phyloP scores from a whole-genome alignment of 2,113 vertebrate species.

The Ginglymostoma cirratum region DNA sequence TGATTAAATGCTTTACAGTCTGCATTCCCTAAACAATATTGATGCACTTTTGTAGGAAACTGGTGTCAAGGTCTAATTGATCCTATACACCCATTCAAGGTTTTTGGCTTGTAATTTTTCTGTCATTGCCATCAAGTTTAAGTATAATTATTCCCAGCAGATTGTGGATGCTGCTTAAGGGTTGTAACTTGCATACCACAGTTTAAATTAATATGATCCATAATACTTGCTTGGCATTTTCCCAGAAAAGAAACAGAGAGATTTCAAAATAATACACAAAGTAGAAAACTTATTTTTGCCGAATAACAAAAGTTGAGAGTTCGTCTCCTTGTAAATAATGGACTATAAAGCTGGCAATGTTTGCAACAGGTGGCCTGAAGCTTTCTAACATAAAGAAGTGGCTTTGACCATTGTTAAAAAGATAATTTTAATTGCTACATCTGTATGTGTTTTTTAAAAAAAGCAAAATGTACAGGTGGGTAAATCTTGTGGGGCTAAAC shows the following conservation, averaged over 20 bases:
- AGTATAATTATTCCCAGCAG: background rate
- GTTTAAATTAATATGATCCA: conserved; percentile 1
- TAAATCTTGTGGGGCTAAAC: background rate
- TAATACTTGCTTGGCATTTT: background rate
- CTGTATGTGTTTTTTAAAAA: background rate
- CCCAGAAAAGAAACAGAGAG: background rate
- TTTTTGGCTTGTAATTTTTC: background rate
- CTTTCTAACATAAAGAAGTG: background rate
- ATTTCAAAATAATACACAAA: background rate
- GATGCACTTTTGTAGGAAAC: background rate
- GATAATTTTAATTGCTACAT: background rate
- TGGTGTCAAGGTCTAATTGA: background rate
- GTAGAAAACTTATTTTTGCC: background rate
- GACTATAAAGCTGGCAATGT: background rate
- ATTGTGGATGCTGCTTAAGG: background rate
- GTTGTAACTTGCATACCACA: background rate
- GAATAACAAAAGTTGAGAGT: background rate
- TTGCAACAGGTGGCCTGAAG: background rate
- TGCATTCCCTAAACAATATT: background rate
- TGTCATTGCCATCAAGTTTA: background rate
- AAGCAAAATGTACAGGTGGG: background rate
- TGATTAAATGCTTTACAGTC: too few species aligned
- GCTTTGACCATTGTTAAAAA: background rate
- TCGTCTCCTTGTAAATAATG: background rate
- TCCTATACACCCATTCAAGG: background rate